Base-by-base conservation (phyloP, 2,113 vertebrate genomes). In the Periophthalmodon schlosseri region DNA sequence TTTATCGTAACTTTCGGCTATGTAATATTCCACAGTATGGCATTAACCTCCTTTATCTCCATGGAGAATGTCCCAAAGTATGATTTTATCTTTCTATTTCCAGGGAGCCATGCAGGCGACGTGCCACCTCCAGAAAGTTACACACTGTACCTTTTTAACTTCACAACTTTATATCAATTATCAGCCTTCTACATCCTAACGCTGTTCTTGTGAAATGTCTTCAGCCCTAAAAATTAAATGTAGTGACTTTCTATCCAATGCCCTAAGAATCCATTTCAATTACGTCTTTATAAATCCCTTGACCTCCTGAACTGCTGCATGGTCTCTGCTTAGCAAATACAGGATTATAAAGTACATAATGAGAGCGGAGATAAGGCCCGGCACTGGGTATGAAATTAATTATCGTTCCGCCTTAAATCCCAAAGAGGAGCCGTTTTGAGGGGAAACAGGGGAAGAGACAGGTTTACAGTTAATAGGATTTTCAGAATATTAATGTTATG, bases 391-490 rank as follows among this genome's bases (percentile, higher is more conserved):
- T 8, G 8, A 56, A 56, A 56, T 56, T 56, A 56, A 56, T 56
- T 56, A 28, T n/a, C 39, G 10, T 44, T 39, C 39, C 8, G 69
- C 57, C 50, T n/a, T 15, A 58, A 33, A 66, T 70, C 15, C 23
- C 34, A 68, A 69, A 52, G 58, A 74, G 49, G 28, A 49, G 69
- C 20, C 66, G 4, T 60, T 63, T 69, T 58, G 66, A 50, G 18
- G 23, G 21, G 3, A 18, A 73, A n/a, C 24, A 34, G 39, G 5
- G 57, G n/a, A 57, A 54, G 63, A 68, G 72, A 58, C 44, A 16
- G 60, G 70, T 66, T 58, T 58, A 52, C 58, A 46, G 14, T 15
- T 34, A 58, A 33, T 39, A 52, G 57, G 61, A 14, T 33, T 61
- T 33, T 28, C 12, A 36, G 20, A 18, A 36, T 33, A 10, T 10